Evolutionary conservation across 2,113 vertebrate species (phyloP).

Genomic region (Chamaetylas fuelleborni): DNA sequence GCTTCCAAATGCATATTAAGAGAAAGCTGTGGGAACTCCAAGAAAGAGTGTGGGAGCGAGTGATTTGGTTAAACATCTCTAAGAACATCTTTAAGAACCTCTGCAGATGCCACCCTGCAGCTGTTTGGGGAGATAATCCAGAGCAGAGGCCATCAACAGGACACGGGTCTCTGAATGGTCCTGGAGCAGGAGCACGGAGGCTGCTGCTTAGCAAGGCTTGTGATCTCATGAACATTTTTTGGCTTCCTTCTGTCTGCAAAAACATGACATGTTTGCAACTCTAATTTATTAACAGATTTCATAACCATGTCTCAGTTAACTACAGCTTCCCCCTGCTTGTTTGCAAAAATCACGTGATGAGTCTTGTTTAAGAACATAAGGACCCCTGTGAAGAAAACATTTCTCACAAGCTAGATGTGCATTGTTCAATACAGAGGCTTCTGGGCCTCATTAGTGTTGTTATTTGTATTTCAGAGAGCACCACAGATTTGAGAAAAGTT

Average conservation of each 20-base stretch:
- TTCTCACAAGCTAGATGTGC: neutral
- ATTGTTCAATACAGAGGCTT: neutral
- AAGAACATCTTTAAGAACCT: neutral
- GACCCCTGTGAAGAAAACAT: neutral
- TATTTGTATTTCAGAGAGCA: slow-evolving; percentile 4
- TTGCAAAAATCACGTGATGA: neutral
- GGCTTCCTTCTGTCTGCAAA: neutral
- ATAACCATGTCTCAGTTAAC: neutral
- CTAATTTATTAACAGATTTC: neutral
- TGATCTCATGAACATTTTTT: neutral
- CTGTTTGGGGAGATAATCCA: neutral
- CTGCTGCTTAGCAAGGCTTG: neutral
- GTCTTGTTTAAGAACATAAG: neutral
- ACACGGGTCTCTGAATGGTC: neutral
- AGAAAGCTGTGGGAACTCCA: neutral
- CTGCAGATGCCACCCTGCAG: neutral
- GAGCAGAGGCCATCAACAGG: neutral
- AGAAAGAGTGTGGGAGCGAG: neutral
- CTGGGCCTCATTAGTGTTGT: neutral
- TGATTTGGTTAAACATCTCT: neutral
- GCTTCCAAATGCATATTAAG: neutral
- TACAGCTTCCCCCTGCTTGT: neutral
- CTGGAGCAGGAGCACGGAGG: neutral
- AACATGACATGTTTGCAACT: neutral
- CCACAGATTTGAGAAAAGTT: neutral